phyloP scores from a whole-genome alignment of 2,888 invertebrate genomes.

The Sarcophaga caerulescens region DNA sequence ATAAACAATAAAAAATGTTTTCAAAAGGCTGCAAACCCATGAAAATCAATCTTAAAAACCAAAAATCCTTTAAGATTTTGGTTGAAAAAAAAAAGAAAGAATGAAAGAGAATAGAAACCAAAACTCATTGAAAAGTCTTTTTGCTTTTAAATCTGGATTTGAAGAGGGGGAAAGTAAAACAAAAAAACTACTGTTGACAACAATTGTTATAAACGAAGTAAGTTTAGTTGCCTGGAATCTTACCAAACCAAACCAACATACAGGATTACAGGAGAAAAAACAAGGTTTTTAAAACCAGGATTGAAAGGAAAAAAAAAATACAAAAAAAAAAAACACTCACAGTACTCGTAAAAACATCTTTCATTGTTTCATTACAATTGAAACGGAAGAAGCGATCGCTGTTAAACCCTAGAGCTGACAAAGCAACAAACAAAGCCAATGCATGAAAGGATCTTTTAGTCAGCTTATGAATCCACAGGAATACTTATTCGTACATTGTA shows the following conservation, averaged over 20 bases:
- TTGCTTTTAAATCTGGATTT: slow-evolving; percentile 56
- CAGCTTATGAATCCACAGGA: slow-evolving; percentile 10
- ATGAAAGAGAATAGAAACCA: slow-evolving; percentile 20
- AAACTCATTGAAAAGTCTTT: slow-evolving; percentile 51
- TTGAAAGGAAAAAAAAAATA: slow-evolving; percentile 37
- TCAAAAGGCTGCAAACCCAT: slow-evolving; percentile 45
- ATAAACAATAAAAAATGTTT: slow-evolving; percentile 23
- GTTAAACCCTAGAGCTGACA: slow-evolving; percentile 62
- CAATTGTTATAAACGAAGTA: slow-evolving; percentile 56
- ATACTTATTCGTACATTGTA: no score
- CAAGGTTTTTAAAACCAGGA: slow-evolving; percentile 56
- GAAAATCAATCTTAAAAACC: slow-evolving; percentile 57
- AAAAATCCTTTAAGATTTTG: slow-evolving; percentile 36
- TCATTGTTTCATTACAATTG: slow-evolving; percentile 47
- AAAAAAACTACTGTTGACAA: slow-evolving; percentile 49
- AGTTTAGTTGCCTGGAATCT: slow-evolving; percentile 29
- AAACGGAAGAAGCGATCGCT: slow-evolving; percentile 71
- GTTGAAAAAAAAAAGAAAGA: background rate
- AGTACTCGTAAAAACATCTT: slow-evolving; percentile 21
- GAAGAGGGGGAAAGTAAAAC: background rate
- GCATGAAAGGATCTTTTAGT: slow-evolving; percentile 33
- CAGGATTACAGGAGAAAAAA: slow-evolving; percentile 5
- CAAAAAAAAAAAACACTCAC: slow-evolving; percentile 19
- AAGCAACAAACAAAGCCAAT: slow-evolving; percentile 8
- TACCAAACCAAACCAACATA: slow-evolving; percentile 11